These are phyloP conservation scores for Tolypeutes matacus DNA, from an alignment of 2,797 vertebrate genomes.

Conservation along the genomic window DNA sequence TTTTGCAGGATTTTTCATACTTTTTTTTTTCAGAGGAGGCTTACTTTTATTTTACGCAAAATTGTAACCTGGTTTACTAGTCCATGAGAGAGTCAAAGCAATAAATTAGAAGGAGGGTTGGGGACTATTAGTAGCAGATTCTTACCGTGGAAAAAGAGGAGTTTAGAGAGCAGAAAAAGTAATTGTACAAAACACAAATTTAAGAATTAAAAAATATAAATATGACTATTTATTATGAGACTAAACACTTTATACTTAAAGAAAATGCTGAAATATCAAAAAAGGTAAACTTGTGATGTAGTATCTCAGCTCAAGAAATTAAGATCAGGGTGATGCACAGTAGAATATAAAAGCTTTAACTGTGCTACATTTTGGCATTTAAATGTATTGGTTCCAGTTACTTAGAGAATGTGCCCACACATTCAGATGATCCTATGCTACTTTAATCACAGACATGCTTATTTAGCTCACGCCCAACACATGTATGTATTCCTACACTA, in stretches of 20 bases:
- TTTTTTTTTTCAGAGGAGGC: not conserved
- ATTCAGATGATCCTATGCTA: not conserved
- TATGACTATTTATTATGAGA: not conserved
- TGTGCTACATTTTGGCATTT: not conserved
- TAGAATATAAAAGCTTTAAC: constrained; percentile 24
- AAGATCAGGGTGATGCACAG: not conserved
- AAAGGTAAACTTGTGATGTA: not conserved
- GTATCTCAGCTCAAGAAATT: constrained; percentile 24
- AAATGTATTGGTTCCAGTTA: not conserved
- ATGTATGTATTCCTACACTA: not conserved
- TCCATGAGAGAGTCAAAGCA: not conserved
- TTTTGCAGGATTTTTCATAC: not conserved
- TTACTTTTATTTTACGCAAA: not conserved
- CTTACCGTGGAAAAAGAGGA: not conserved
- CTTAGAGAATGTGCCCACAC: not conserved
- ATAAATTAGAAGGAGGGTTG: not conserved
- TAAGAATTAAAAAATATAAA: not conserved
- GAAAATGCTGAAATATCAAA: not conserved
- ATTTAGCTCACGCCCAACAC: not conserved
- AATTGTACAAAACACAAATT: not conserved
- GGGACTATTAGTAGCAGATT: not conserved
- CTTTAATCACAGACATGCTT: not conserved
- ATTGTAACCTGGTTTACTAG: not conserved
- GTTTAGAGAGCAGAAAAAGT: not conserved
- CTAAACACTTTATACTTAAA: not conserved